Base-by-base conservation (phyloP, 2,113 vertebrate genomes). In the Alethe diademata region DNA sequence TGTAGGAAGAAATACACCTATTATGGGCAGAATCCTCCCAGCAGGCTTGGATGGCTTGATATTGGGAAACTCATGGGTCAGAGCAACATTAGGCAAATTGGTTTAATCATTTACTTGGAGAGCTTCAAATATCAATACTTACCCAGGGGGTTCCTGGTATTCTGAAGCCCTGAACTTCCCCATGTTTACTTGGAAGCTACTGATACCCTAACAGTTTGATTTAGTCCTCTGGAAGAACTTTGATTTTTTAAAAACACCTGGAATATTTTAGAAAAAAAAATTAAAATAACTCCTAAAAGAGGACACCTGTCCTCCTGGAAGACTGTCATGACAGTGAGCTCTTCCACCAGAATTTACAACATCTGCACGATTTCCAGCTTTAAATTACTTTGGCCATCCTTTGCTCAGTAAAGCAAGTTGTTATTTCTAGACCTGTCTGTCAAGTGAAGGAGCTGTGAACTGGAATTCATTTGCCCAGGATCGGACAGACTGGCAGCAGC, bases 81-180 rank as follows among this genome's bases (percentile, higher is more conserved):
- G 13, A 66, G 33, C 58, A 79, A 16, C 0, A 1, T 71, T 51
- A 58, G 47, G 26, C 13, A 90, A 70, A 71, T 70, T 2, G 5
- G 75, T 73, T 94, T 94, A 93, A 88, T 86, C 26, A 87, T 95
- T 96, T 45, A 86, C 51, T 80, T 61, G 35, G 28, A 79, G 35
- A 35, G 26, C 38, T 90, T 80, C 71, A 90, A 82, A 83, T 83
- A 72, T 56, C 85, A 83, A 14, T 86, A 70, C 54, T 90, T 86
- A 88, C 8, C 15, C 23, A 28, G 42, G 15, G 14, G 24, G 29
- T 85, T 94, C 80, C 42, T 84, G 33, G 33, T 87, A 57, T 75
- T 82, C 73, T 70, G 50, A 72, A 56, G 25, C 47, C 23, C 62
- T 82, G 66, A 28, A 75, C 19, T 75, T 87, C 36, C 61, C 12